These are phyloP conservation scores for Malacosoma neustria DNA, from an alignment of 2,888 invertebrate genomes.

Conservation along the genomic window DNA sequence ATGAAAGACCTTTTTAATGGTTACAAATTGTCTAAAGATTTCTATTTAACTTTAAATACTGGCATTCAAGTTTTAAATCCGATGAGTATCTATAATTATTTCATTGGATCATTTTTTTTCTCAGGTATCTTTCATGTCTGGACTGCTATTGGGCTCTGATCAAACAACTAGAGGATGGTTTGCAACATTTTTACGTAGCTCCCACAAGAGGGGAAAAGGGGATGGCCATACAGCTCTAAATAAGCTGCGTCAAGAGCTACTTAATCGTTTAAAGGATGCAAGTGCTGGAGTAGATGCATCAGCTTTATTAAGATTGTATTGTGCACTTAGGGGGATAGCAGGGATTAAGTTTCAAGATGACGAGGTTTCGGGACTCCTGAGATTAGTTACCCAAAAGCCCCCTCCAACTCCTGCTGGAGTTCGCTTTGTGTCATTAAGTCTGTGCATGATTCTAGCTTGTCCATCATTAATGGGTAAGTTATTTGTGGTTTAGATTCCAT, in stretches of 20 bases:
- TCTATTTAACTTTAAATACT: no score
- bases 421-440: slow-evolving; percentile 91
- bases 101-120: no score
- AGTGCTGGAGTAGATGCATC: slow-evolving; percentile 88
- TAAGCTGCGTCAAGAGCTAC: slow-evolving; percentile 85
- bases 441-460: slow-evolving; percentile 96
- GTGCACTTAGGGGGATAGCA: slow-evolving; percentile 93
- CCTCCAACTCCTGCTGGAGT: slow-evolving; percentile 94
- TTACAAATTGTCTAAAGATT: no score
- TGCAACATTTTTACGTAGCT: slow-evolving; percentile 90
- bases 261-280: slow-evolving; percentile 81
- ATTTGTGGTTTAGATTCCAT: not conserved
- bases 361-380: slow-evolving; percentile 88
- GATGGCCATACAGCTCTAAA: slow-evolving; percentile 79
- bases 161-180: slow-evolving; percentile 94
- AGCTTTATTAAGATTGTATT: slow-evolving; percentile 91
- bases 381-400: slow-evolving; percentile 90
- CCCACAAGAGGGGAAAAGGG: slow-evolving; percentile 86
- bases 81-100: no score
- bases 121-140: slow-evolving; percentile 89
- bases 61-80: no score
- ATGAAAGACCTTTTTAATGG: no score
- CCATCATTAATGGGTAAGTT: slow-evolving; percentile 84
- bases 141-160: slow-evolving; percentile 91
- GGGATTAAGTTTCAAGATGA: slow-evolving; percentile 95